Conservation (phyloP, 2,888 invertebrate species). For the Perizoma affinitatum region DNA sequence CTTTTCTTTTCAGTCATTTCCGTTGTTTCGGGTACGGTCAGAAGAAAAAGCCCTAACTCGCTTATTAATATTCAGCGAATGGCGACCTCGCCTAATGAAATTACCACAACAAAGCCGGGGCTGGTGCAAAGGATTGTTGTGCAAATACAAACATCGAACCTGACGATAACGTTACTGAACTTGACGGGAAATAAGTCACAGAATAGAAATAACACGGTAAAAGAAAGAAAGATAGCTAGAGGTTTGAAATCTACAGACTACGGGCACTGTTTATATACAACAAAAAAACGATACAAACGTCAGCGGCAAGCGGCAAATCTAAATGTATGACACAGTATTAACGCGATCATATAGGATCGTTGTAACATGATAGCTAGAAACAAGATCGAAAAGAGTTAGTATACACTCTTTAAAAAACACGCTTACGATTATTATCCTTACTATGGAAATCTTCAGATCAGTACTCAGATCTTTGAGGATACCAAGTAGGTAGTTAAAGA, state of each 20-base stretch:
- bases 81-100: constrained; percentile 73
- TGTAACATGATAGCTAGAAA: too few relatives aligned
- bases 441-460: too few relatives aligned
- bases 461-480: too few relatives aligned
- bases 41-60: constrained; percentile 58
- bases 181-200: constrained; percentile 33
- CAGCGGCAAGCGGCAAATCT: background rate
- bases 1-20: constrained; percentile 29
- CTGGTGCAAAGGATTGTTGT: constrained; percentile 66
- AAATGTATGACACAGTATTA: too few relatives aligned
- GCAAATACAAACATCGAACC: constrained; percentile 78
- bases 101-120: constrained; percentile 77
- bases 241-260: too few relatives aligned
- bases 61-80: constrained; percentile 74
- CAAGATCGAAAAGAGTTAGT: too few relatives aligned
- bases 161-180: constrained; percentile 57
- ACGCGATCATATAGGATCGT: too few relatives aligned
- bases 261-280: too few relatives aligned
- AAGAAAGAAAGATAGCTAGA: background rate
- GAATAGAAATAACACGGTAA: constrained; percentile 32
- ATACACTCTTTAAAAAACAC: too few relatives aligned
- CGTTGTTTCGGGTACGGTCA: constrained; percentile 38
- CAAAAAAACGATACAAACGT: too few relatives aligned
- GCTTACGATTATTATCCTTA: too few relatives aligned
- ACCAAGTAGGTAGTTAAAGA: too few relatives aligned